Conservation (phyloP, 2,113 vertebrate genomes). For the Elaphurus davidianus region DNA sequence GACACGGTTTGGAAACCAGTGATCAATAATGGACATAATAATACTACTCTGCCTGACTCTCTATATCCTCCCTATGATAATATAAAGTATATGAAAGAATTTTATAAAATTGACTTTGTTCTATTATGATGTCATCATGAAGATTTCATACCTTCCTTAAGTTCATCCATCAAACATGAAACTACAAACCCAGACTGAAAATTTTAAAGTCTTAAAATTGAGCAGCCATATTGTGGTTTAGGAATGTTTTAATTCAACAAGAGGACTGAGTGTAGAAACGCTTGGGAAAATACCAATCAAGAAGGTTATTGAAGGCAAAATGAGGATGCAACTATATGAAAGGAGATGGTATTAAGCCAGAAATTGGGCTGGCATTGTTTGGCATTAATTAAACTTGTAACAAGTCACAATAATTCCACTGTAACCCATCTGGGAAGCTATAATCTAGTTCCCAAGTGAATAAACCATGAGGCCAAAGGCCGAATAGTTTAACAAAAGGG, state of each 20-base stretch:
- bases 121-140: not conserved
- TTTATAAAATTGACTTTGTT: not conserved
- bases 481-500: conserved; percentile 62
- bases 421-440: not conserved
- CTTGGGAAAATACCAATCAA: conserved; percentile 23
- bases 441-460: conserved; percentile 64
- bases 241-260: not conserved
- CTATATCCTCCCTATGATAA: not conserved
- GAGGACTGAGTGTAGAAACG: not conserved
- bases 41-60: not conserved
- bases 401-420: conserved; percentile 34
- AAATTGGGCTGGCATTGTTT: conserved; percentile 30
- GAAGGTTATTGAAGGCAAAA: conserved; percentile 11
- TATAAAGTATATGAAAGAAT: not conserved
- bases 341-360: conserved; percentile 29
- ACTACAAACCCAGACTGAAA: not conserved
- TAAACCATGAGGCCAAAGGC: conserved; percentile 62
- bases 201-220: not conserved
- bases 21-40: not conserved
- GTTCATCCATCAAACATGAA: not conserved
- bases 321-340: conserved; percentile 1
- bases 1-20: not conserved
- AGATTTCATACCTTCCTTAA: not conserved
- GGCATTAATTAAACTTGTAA: conserved; percentile 61
- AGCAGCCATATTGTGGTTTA: not conserved